Base-by-base conservation (phyloP, 2,113 vertebrate genomes). In the Bothrops jararaca region DNA sequence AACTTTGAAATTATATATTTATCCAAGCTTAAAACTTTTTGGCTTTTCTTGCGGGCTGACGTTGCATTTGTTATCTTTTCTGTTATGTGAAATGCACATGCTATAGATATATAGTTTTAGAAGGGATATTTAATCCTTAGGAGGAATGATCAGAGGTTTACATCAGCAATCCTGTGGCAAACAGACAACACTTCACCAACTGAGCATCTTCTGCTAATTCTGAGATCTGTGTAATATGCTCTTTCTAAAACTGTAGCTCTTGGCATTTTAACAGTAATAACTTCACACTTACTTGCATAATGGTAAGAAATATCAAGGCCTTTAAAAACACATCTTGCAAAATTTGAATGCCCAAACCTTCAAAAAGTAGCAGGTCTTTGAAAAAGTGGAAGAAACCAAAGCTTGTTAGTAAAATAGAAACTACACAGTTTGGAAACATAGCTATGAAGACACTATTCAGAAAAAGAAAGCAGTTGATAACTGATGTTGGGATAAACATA, bases 91-190 rank as follows among this genome's bases (percentile, higher is more conserved):
- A 1, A 23, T 22, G 3, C 1, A 0, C 0, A 34, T 18, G 53
- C n/a, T 54, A 60, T 34, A 91, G 52, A 42, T 42, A 89, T 92
- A 42, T 92, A 92, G 80, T 60, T 91, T 93, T 91, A 91, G 90
- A 89, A 48, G 45, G 90, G 86, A 56, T 89, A 91, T 42, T 91
- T 80, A 85, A 89, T 91, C 87, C 86, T 80, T 89, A 24, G 88
- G 29, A 1, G 74, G 91, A 87, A n/a, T 0, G 0, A 23, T 85
- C 15, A 69, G 50, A 69, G 89, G 60, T 85, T 94, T 90, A 89
- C 50, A 23, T 42, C 4, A 56, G 69, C 34, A 56, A 24, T 56
- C 42, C 89, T 86, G 29, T 56, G 10, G 90, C 90, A 86, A 90
- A 87, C 85, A 69, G 42, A 48, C 86, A 50, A 80, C 58, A 48